These are phyloP conservation scores for Echinometra lucunter DNA, from an alignment of 53 echinoderm and acorn worm species.

Conservation along the genomic window DNA sequence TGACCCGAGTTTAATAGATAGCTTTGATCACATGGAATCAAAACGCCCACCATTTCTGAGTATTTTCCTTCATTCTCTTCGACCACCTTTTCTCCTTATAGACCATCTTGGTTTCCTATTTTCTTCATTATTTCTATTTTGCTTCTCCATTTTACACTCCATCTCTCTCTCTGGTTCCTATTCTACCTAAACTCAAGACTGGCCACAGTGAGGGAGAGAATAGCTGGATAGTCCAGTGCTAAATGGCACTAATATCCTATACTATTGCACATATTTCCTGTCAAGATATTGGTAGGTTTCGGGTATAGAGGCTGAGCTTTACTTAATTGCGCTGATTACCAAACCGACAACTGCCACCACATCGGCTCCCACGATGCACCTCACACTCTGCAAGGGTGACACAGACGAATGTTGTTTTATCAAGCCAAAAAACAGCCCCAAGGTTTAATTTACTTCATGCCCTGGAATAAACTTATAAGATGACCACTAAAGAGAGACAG, in stretches of 20 bases:
- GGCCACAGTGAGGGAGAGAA: not conserved
- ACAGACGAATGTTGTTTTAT: constrained; percentile 61
- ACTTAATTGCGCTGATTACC: constrained; percentile 54
- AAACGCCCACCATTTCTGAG: too few species aligned
- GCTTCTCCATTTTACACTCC: not conserved
- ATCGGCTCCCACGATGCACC: constrained; percentile 17
- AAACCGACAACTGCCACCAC: constrained; percentile 52
- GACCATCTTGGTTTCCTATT: too few species aligned
- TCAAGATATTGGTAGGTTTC: constrained; percentile 11
- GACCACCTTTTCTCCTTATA: too few species aligned
- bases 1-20: too few species aligned
- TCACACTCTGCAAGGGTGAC: not conserved
- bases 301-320: not conserved
- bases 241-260: not conserved
- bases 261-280: not conserved
- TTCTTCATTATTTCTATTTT: too few species aligned
- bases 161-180: not conserved
- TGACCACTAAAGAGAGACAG: not conserved
- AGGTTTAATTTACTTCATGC: constrained; percentile 70
- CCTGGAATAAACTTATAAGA: constrained; percentile 58
- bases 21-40: too few species aligned
- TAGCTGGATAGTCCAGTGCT: not conserved
- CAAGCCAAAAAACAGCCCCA: constrained; percentile 55
- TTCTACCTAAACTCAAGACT: too few species aligned
- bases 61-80: too few species aligned